These are phyloP conservation scores for Mastacembelus armatus DNA, from an alignment of 2,797 vertebrate species.

Conservation along the genomic window DNA sequence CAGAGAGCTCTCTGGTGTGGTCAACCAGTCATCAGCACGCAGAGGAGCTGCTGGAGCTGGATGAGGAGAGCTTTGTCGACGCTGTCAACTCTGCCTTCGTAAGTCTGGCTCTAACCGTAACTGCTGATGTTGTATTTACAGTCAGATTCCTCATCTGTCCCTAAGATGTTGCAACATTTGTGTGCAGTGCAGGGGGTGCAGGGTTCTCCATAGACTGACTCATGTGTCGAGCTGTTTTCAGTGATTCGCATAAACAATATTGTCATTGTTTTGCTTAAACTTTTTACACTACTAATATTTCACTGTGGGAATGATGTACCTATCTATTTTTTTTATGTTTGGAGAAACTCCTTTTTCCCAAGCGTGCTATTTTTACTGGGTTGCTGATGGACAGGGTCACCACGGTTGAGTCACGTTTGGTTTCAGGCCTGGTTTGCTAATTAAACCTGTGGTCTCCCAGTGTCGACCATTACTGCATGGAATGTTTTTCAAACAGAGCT, in stretches of 20 bases:
- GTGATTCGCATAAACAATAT: slow-evolving; percentile 57
- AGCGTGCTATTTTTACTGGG: slow-evolving; percentile 84
- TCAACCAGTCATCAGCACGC: slow-evolving; percentile 94
- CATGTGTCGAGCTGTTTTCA: slow-evolving; percentile 32
- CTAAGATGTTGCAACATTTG: slow-evolving; percentile 24
- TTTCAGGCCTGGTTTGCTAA: slow-evolving; percentile 85
- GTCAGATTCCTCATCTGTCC: slow-evolving; percentile 32
- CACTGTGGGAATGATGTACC: slow-evolving; percentile 49
- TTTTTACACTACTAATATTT: slow-evolving; percentile 65
- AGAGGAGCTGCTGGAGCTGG: slow-evolving; percentile 89
- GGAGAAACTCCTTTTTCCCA: slow-evolving; percentile 83
- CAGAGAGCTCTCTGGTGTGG: slow-evolving; percentile 95
- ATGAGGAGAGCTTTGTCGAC: slow-evolving; percentile 95
- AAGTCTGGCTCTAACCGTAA: slow-evolving; percentile 70
- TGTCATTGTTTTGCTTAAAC: slow-evolving; percentile 53
- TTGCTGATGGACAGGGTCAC: slow-evolving; percentile 80
- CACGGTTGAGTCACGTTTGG: slow-evolving; percentile 84
- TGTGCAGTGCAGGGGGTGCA: not conserved
- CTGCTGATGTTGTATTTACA: slow-evolving; percentile 16
- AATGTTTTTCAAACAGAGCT: slow-evolving; percentile 85
- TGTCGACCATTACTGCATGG: slow-evolving; percentile 84
- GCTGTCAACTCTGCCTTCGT: slow-evolving; percentile 97
- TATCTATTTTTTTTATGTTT: slow-evolving; percentile 69
- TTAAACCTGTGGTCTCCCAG: slow-evolving; percentile 85
- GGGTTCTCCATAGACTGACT: slow-evolving; percentile 19